Evolutionary conservation across 2,888 invertebrate genomes (phyloP).

Genomic region (Priocnemis perturbator): DNA sequence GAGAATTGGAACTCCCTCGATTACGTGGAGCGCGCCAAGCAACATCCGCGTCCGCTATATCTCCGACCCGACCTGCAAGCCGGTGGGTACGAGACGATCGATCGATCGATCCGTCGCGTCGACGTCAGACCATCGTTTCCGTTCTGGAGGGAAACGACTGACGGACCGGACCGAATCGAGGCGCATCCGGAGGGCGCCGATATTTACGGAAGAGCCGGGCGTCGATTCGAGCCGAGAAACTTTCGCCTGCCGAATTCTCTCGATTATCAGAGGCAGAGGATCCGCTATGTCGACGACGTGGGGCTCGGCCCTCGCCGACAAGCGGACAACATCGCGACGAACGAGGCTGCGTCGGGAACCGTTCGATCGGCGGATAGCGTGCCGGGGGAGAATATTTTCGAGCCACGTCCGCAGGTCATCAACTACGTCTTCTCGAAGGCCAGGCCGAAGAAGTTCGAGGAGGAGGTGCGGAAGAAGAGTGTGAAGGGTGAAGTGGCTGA

Average conservation of each 20-base stretch:
- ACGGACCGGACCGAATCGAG: too few relatives aligned
- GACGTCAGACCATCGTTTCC: too few relatives aligned
- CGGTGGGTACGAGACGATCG: background rate
- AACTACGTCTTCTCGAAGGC: constrained; percentile 54
- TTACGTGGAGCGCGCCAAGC: constrained; percentile 34
- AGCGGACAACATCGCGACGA: too few relatives aligned
- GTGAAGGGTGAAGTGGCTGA: background rate
- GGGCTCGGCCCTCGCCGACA: too few relatives aligned
- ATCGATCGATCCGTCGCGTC: background rate
- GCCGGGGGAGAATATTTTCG: constrained; percentile 57
- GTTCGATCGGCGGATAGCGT: background rate
- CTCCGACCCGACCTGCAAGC: constrained; percentile 7
- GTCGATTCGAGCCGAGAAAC: too few relatives aligned
- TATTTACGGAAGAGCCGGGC: too few relatives aligned
- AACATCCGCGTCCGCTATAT: constrained; percentile 29
- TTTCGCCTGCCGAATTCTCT: too few relatives aligned
- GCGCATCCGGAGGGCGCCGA: too few relatives aligned
- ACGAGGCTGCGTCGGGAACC: too few relatives aligned
- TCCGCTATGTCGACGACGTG: too few relatives aligned
- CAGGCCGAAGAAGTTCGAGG: background rate
- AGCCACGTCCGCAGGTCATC: constrained; percentile 61
- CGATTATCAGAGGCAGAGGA: too few relatives aligned
- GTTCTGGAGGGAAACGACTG: too few relatives aligned
- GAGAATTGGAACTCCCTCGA: constrained; percentile 49
- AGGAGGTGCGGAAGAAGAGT: background rate